These are phyloP conservation scores for Mus spicilegus DNA, from an alignment of 2,113 vertebrate species.

Conservation along the genomic window DNA sequence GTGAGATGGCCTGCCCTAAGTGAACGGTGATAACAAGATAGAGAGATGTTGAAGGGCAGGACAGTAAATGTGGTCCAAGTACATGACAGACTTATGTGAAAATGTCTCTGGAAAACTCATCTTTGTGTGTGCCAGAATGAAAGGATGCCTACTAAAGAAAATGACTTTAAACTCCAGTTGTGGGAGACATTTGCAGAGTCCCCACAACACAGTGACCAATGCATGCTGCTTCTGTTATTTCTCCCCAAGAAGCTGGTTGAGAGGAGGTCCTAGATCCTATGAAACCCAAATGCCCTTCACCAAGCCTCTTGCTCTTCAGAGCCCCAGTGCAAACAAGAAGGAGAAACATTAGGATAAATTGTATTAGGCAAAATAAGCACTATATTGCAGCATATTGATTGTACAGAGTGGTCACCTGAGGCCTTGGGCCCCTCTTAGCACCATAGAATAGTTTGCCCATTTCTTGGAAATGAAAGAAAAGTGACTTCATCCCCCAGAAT, in stretches of 20 bases:
- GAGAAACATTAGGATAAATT: neutral
- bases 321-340: neutral
- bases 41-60: neutral
- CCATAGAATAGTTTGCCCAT: neutral
- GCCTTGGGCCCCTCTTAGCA: neutral
- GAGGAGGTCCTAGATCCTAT: neutral
- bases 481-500: neutral
- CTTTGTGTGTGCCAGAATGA: neutral
- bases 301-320: neutral
- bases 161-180: neutral
- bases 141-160: neutral
- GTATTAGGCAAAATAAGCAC: neutral
- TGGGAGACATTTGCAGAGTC: neutral
- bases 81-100: neutral
- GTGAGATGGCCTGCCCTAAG: neutral
- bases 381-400: neutral
- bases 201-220: neutral
- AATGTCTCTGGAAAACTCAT: neutral
- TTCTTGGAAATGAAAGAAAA: neutral
- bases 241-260: no score
- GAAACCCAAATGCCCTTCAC: neutral
- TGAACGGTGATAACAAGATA: neutral
- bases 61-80: neutral
- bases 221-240: neutral
- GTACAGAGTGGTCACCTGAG: neutral